Base-by-base conservation (phyloP, 2,113 vertebrate genomes). In the Marmota monax region DNA sequence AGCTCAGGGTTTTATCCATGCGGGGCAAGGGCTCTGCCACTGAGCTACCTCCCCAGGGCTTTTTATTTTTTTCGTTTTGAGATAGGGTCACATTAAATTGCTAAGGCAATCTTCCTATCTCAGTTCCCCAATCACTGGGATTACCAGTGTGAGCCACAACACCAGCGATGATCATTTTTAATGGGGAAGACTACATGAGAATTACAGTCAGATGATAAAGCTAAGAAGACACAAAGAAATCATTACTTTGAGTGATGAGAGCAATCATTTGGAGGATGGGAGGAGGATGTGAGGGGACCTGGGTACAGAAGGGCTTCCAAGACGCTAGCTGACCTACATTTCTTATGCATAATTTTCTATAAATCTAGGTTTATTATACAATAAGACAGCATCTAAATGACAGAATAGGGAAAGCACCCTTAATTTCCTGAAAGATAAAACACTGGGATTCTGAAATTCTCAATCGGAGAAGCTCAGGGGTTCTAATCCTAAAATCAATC, bases 331-430 rank as follows among this genome's bases (percentile, higher is more conserved):
- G 39, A 56, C 65, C 39, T 42, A 23, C 56, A 10, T 3, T 58
- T 77, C 82, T 29, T 51, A 0, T 51, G 22, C 67, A 12, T 73
- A 61, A 39, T 34, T 90, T 63, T 51, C 67, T 93, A 42, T 58
- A 63, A 25, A 72, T 65, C 65, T 90, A 39, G 25, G 58, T 53
- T 94, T 73, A 53, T 72, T 67, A 95, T 77, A 91, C 13, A 92
- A 70, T 37, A 89, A 51, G 23, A 34, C 53, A 22, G 6, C 58
- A 82, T 79, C 32, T 14, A 76, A 74, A 67, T 7, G 5, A 76
- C 17, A 32, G 29, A 76, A 27, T 39, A 87, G 69, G 51, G 79
- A 94, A 90, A 78, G 5, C 45, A 61, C 3, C 53, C 88, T 83
- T 48, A 72, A 83, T 83, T 91, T 58, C 34, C 56, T 25, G 76